A percentile compares a stretch with the other conserved stretches of the same genome.
phyloP scores from a whole-genome alignment of 2,113 vertebrate species.

The Grallaria varia region DNA sequence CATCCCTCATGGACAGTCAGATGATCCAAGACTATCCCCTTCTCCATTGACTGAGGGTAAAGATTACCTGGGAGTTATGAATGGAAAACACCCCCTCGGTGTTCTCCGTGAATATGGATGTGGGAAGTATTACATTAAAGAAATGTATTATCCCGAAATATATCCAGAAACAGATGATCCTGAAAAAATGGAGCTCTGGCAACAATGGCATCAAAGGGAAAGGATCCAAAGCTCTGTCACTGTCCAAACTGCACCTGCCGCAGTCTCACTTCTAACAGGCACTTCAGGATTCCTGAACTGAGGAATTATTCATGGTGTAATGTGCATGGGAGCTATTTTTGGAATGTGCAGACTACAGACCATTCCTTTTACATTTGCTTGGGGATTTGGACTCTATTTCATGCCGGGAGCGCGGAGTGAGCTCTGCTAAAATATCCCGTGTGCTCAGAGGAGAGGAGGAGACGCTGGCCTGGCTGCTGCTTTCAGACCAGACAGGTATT shows the following conservation, averaged over 20 bases:
- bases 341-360: neutral
- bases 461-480: neutral
- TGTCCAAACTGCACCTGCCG: neutral
- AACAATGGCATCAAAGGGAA: neutral
- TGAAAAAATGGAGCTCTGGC: neutral
- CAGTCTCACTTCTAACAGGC: neutral
- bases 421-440: neutral
- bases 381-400: neutral
- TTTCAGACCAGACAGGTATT: neutral
- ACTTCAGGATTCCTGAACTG: neutral
- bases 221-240: neutral
- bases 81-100: neutral
- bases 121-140: neutral
- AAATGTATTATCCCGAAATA: too few species aligned
- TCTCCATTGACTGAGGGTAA: neutral
- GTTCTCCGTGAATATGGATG: neutral
- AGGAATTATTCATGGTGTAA: slow-evolving; percentile 50
- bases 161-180: too few species aligned
- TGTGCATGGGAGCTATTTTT: slow-evolving; percentile 20
- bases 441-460: neutral
- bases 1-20: neutral
- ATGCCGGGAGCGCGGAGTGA: neutral
- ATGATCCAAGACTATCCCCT: fast-evolving
- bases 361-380: slow-evolving; percentile 4
- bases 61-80: neutral